Evolutionary conservation across 37 sponge, comb jelly and placozoan species (phyloP).

Genomic region (Beroe ovata): DNA sequence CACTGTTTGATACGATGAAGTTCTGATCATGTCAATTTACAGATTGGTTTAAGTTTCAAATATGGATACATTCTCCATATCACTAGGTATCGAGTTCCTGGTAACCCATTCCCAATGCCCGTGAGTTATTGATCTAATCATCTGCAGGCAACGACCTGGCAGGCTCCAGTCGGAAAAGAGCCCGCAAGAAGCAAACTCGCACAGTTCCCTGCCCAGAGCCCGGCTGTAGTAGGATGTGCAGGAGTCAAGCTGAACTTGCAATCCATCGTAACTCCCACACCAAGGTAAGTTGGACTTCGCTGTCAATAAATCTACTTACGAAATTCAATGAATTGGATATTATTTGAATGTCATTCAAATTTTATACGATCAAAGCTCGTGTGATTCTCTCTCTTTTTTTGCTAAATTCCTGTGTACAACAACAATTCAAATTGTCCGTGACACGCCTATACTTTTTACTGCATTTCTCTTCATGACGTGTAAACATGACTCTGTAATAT

Average conservation of each 20-base stretch:
- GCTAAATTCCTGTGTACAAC: neutral
- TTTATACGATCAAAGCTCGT: too few relatives aligned
- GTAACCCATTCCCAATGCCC: too few relatives aligned
- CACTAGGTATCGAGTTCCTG: too few relatives aligned
- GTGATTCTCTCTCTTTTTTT: neutral
- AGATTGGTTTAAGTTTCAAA: too few relatives aligned
- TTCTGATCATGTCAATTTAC: too few relatives aligned
- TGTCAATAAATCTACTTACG: too few relatives aligned
- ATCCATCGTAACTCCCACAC: conserved; percentile 61
- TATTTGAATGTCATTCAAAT: neutral
- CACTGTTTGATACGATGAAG: too few relatives aligned
- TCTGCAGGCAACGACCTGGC: too few relatives aligned
- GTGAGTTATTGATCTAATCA: too few relatives aligned
- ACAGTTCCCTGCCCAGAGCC: conserved; percentile 54
- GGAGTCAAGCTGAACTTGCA: conserved; percentile 55
- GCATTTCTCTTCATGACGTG: neutral
- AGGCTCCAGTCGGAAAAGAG: conserved; percentile 26
- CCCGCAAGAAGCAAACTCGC: conserved; percentile 53
- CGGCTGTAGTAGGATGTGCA: conserved; percentile 44
- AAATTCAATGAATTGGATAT: neutral
- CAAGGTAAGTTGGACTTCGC: conserved; percentile 30
- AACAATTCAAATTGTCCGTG: neutral
- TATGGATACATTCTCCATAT: too few relatives aligned
- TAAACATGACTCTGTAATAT: too few relatives aligned
- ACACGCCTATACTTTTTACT: neutral